These are phyloP conservation scores for Phlogophora meticulosa DNA, from an alignment of 2,888 invertebrate genomes.

Conservation along the genomic window DNA sequence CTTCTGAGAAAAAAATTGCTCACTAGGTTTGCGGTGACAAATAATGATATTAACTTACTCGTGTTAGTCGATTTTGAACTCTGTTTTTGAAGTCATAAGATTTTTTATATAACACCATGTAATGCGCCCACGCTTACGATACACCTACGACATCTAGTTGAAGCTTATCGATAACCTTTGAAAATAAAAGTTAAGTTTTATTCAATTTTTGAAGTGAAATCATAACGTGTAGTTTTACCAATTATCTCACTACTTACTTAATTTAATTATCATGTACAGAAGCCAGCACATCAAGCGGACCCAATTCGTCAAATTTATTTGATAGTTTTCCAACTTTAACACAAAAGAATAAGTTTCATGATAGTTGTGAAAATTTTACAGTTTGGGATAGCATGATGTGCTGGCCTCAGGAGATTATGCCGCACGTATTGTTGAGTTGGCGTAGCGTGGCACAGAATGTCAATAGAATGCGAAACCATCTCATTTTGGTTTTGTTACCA, in stretches of 20 bases:
- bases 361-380: too few relatives aligned
- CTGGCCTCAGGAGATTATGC: too few relatives aligned
- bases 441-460: too few relatives aligned
- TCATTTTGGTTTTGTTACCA: too few relatives aligned
- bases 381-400: too few relatives aligned
- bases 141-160: conserved; percentile 40
- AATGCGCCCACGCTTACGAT: conserved; percentile 41
- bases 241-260: neutral
- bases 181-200: conserved; percentile 11
- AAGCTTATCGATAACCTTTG: conserved; percentile 13
- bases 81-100: neutral
- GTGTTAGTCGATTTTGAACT: conserved; percentile 29
- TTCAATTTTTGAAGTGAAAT: neutral
- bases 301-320: too few relatives aligned
- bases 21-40: conserved; percentile 27
- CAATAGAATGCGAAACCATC: too few relatives aligned
- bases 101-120: neutral
- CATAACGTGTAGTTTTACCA: neutral
- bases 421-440: too few relatives aligned
- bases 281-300: too few relatives aligned
- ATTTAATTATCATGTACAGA: too few relatives aligned
- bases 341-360: too few relatives aligned
- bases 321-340: too few relatives aligned
- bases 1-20: conserved; percentile 54
- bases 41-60: conserved; percentile 11